phyloP scores from a whole-genome alignment of 2,113 vertebrate genomes.

The Crotalus horridus region DNA sequence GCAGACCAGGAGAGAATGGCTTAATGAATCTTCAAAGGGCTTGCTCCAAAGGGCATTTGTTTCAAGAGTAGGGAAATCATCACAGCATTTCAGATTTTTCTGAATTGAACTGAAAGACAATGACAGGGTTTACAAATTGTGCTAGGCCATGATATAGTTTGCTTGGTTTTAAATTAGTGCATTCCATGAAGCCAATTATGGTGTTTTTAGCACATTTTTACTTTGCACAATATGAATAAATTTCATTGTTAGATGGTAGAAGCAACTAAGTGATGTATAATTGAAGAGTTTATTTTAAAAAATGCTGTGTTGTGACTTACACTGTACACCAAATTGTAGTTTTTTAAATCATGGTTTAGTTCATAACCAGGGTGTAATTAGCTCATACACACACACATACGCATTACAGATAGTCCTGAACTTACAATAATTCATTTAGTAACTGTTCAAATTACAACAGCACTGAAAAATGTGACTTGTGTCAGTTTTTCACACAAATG shows the following conservation, averaged over 20 bases:
- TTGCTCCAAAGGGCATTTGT: background rate
- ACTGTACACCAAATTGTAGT: background rate
- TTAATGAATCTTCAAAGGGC: background rate
- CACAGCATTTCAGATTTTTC: slow-evolving; percentile 3
- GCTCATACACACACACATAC: background rate
- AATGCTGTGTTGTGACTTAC: background rate
- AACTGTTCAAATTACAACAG: background rate
- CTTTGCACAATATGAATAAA: background rate
- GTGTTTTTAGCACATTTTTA: background rate
- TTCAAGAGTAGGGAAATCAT: background rate
- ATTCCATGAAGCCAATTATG: background rate
- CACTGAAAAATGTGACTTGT: background rate
- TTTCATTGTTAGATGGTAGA: background rate
- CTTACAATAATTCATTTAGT: background rate
- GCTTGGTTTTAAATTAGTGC: background rate
- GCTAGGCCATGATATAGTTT: background rate
- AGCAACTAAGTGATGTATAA: background rate
- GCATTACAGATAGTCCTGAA: background rate
- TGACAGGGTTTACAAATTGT: background rate
- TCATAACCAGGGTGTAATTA: background rate
- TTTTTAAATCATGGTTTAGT: background rate
- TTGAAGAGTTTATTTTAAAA: background rate
- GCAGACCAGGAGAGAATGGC: background rate
- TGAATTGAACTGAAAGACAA: background rate
- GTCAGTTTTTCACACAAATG: background rate